Evolutionary conservation across 2,113 vertebrate genomes (phyloP).

Genomic region (Pelecanus crispus): DNA sequence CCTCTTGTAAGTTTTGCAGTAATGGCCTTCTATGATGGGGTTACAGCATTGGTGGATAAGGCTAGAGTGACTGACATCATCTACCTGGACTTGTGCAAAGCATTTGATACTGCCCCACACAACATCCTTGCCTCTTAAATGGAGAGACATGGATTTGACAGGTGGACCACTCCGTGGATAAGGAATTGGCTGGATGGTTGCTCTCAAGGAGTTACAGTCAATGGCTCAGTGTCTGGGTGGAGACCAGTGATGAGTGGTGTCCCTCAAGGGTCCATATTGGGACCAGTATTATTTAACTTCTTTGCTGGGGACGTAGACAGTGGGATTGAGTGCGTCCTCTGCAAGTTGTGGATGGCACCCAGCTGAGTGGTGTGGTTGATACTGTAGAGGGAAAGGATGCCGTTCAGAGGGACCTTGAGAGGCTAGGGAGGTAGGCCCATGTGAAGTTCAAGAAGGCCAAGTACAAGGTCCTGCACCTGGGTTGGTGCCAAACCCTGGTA

Average conservation of each 20-base stretch:
- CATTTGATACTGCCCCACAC: background rate
- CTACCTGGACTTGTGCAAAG: background rate
- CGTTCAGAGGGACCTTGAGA: background rate
- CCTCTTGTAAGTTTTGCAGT: background rate
- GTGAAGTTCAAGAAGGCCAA: background rate
- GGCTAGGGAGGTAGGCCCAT: background rate
- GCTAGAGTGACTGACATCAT: too few relatives aligned
- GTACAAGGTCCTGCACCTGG: background rate
- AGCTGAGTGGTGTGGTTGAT: background rate
- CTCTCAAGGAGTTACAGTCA: background rate
- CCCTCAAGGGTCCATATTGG: background rate
- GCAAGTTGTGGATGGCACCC: background rate
- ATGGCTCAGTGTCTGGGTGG: rapidly evolving
- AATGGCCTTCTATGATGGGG: background rate
- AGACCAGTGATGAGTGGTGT: background rate
- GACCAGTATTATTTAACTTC: background rate
- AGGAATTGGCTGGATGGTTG: background rate
- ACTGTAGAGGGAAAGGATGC: background rate
- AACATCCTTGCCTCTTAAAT: background rate
- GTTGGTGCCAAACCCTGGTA: too few relatives aligned
- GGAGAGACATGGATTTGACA: background rate
- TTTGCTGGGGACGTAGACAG: background rate
- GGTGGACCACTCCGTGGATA: background rate
- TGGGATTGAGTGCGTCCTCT: background rate
- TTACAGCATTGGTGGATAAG: background rate